phyloP scores from a whole-genome alignment of 2,888 invertebrate species.

The Listrodromus nycthemerus region DNA sequence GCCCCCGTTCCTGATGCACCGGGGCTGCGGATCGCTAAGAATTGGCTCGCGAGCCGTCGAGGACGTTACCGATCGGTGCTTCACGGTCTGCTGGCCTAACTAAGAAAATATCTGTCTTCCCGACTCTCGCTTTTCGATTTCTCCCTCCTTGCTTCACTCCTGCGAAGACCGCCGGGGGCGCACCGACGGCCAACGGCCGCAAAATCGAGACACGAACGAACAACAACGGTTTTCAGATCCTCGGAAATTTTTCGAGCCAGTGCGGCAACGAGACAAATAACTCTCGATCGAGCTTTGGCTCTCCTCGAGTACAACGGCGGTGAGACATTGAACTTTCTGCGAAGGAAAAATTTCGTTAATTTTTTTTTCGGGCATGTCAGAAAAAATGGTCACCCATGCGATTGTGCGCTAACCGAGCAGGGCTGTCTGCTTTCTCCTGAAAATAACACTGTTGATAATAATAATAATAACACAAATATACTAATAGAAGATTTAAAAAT shows the following conservation, averaged over 20 bases:
- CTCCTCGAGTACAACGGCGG: neutral
- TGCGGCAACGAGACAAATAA: neutral
- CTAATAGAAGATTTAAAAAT: constrained; percentile 14
- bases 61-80: constrained; percentile 59
- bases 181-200: constrained; percentile 6
- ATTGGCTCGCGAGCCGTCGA: constrained; percentile 60
- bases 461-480: constrained; percentile 23
- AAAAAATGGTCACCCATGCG: neutral
- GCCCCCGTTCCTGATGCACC: constrained; percentile 50
- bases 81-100: constrained; percentile 57
- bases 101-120: constrained; percentile 31
- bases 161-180: neutral
- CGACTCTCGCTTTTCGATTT: neutral
- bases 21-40: constrained; percentile 41
- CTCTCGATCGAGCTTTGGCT: neutral
- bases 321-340: neutral
- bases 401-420: neutral
- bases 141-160: neutral
- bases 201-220: constrained; percentile 4
- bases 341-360: neutral
- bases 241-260: constrained; percentile 7
- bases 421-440: neutral
- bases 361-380: constrained; percentile 9
- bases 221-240: neutral
- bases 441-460: neutral